A percentile compares a stretch with the other conserved stretches of the same genome.
phyloP scores from a whole-genome alignment of 2,888 invertebrate genomes.

The Pteria penguin region DNA sequence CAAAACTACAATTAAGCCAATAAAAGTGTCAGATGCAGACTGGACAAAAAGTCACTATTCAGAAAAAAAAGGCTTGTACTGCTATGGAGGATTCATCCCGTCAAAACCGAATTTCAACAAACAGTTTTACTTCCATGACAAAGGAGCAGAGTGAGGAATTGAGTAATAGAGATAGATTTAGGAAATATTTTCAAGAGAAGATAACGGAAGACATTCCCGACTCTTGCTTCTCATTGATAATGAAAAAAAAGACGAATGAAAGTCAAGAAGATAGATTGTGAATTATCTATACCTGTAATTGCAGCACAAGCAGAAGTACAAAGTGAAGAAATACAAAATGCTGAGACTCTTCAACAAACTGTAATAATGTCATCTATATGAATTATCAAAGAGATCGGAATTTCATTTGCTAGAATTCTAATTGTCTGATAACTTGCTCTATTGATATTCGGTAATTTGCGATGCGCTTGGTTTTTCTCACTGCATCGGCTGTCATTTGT shows the following conservation, averaged over 20 bases:
- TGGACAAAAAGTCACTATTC: not conserved
- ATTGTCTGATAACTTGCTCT: too few relatives aligned
- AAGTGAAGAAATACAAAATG: not conserved
- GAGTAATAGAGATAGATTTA: not conserved
- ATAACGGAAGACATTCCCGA: not conserved
- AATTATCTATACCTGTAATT: not conserved
- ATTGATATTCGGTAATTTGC: too few relatives aligned
- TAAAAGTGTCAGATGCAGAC: not conserved
- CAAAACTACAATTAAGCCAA: slow-evolving; percentile 3
- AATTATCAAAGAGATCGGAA: too few relatives aligned
- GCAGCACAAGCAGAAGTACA: not conserved
- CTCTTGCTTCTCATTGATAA: not conserved
- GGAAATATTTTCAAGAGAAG: not conserved
- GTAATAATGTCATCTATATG: too few relatives aligned
- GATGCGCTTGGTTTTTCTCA: too few relatives aligned
- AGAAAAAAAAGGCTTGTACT: not conserved
- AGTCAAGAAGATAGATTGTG: not conserved
- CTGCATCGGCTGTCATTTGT: too few relatives aligned
- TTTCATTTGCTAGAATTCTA: too few relatives aligned
- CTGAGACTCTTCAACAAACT: not conserved
- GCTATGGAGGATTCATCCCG: not conserved
- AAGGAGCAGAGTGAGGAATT: not conserved
- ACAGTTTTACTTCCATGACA: not conserved
- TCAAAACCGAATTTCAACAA: not conserved
- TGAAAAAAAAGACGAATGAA: slow-evolving; percentile 1